Evolutionary conservation across 2,797 vertebrate genomes (phyloP), one percentile per base, ranked within the genome.

Genomic region (Helarctos malayanus): DNA sequence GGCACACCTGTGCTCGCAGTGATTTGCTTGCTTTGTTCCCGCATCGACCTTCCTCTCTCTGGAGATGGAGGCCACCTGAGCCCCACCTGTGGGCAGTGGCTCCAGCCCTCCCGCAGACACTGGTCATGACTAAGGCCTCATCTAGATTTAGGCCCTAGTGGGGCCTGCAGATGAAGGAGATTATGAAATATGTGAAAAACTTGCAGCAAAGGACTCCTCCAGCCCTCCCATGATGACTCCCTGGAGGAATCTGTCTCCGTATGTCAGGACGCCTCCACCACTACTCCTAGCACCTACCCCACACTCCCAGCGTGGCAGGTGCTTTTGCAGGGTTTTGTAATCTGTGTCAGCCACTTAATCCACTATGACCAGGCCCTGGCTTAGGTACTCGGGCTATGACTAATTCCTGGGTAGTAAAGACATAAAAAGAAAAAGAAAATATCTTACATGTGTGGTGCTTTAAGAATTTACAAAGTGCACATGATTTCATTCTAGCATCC

Each of bases 401-500:
- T 71, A 89, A 86, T 91, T 57, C 21, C 65, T 95, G 73, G 38
- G 21, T 61, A 79, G 69, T 91, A 47, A n/a, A 84, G 47, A 93
- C 47, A 76, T 16, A 68, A 45, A 63, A 73, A 81, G 29, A 69
- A 90, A 90, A 57, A n/a, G 23, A 81, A 91, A 91, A 13, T 27
- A 54, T 19, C 47, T 54, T 27, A 4, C 32, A 10, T 45, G 45
- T 79, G 18, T 21, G 35, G 27, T 71, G 35, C n/a, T 81, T 82
- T 47, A 41, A 49, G 61, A 52, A 47, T 47, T 85, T 80, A 93
- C 9, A 16, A 76, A 91, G 25, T 4, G 35, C 21, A 45, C 4
- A 8, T 29, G 5, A 45, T 29, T 32, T 76, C 69, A 84, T 35
- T 61, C 32, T 11, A 81, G 79, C n/a, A 84, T 27, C 54, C 41